phyloP scores from a whole-genome alignment of 2,888 invertebrate genomes.

The Ellobium chinense region DNA sequence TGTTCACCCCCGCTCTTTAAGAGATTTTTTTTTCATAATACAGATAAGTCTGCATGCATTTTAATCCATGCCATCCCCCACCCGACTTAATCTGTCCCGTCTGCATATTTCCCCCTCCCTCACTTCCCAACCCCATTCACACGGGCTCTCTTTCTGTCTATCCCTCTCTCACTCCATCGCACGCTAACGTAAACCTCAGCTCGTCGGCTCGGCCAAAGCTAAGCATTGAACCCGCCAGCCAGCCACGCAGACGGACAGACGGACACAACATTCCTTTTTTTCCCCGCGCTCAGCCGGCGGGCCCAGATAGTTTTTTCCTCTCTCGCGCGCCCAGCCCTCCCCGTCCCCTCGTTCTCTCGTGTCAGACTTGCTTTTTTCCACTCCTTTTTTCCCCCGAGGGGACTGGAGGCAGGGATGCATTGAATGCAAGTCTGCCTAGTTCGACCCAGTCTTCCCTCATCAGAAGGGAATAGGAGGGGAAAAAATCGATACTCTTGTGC shows the following conservation, averaged over 20 bases:
- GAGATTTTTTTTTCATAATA: too few species aligned
- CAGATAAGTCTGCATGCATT: too few species aligned
- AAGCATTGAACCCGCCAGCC: conserved; percentile 17
- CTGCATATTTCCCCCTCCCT: conserved; percentile 2
- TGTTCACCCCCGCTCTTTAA: too few species aligned
- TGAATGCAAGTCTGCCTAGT: conserved; percentile 24
- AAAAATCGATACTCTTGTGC: conserved; percentile 30
- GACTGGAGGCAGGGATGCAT: conserved; percentile 13
- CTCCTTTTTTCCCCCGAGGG: not conserved
- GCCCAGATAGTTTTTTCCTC: not conserved
- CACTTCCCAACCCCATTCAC: not conserved
- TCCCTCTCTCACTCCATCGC: not conserved
- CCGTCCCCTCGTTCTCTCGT: not conserved
- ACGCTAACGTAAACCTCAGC: not conserved
- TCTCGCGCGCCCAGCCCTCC: not conserved
- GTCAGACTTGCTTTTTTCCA: conserved; percentile 14
- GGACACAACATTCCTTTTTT: conserved; percentile 24
- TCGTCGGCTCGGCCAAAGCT: not conserved
- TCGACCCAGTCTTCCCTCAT: conserved; percentile 14
- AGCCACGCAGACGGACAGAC: conserved; percentile 25
- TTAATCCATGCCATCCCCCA: not conserved
- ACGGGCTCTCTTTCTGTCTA: conserved; percentile 9
- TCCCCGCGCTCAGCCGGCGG: conserved; percentile 16
- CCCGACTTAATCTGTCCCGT: not conserved
- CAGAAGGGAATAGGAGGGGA: conserved; percentile 1